A percentile compares a stretch with the other conserved stretches of the same genome.
Conservation (phyloP, 2,113 vertebrate species). For the Mustelus asterias region DNA sequence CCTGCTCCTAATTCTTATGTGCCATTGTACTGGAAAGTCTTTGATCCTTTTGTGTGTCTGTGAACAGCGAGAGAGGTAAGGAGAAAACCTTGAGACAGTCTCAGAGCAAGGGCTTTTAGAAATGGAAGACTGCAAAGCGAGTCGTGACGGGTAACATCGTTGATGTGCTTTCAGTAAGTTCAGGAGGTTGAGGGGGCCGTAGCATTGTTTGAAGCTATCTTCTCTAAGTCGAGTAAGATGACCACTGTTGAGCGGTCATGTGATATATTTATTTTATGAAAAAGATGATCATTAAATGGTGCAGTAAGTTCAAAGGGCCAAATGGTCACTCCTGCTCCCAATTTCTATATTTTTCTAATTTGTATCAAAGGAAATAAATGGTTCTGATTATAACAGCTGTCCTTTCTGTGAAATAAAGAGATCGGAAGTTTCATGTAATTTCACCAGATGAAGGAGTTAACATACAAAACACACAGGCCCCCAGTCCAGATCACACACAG, state of each 20-base stretch:
- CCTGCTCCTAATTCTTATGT: neutral
- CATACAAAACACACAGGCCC: neutral
- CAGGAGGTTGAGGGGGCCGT: neutral
- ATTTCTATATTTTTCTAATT: neutral
- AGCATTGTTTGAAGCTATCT: neutral
- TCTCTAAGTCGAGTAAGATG: neutral
- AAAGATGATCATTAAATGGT: neutral
- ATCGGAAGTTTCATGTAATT: neutral
- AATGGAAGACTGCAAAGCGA: neutral
- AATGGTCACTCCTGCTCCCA: too few relatives aligned
- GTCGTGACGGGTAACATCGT: neutral
- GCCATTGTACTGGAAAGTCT: too few relatives aligned
- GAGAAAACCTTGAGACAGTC: neutral
- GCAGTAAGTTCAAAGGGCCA: too few relatives aligned
- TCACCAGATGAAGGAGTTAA: neutral
- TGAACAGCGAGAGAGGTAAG: neutral
- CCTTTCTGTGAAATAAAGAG: neutral
- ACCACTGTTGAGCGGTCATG: neutral
- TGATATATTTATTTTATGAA: neutral
- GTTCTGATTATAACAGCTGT: neutral
- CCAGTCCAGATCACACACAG: neutral
- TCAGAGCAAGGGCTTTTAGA: neutral
- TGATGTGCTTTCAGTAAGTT: neutral
- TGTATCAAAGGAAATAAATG: neutral
- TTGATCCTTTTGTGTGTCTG: too few relatives aligned